phyloP scores from a whole-genome alignment of 2,797 vertebrate species.

The Lepilemur septentrionalis region DNA sequence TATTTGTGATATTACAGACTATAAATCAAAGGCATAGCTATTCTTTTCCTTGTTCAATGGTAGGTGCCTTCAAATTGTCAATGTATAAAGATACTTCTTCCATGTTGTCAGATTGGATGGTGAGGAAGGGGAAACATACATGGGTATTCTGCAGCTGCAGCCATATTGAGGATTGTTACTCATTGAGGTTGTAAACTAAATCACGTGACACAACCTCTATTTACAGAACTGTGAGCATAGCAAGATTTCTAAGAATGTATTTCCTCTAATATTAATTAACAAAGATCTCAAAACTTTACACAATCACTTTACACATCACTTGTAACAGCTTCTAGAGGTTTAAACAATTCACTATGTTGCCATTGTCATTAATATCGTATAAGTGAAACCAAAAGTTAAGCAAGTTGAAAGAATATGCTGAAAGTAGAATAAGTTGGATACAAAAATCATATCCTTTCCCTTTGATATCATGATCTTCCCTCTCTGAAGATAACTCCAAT shows the following conservation, averaged over 20 bases:
- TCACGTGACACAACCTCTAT: not conserved
- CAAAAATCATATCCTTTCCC: not conserved
- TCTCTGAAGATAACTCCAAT: not conserved
- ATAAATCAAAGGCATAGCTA: not conserved
- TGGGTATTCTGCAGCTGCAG: not conserved
- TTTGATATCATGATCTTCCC: not conserved
- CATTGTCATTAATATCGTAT: not conserved
- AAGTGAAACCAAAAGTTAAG: not conserved
- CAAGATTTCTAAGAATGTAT: not conserved
- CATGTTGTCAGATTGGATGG: not conserved
- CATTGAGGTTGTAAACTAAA: not conserved
- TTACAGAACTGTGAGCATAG: not conserved
- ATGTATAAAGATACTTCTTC: not conserved
- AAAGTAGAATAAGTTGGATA: not conserved
- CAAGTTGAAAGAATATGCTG: not conserved
- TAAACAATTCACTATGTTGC: not conserved
- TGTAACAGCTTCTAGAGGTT: not conserved
- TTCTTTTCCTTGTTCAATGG: not conserved
- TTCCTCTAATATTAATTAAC: not conserved
- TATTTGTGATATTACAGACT: not conserved
- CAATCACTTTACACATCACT: not conserved
- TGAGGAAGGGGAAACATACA: not conserved
- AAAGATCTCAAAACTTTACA: not conserved
- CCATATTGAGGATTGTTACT: not conserved
- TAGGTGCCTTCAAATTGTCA: not conserved